Evolutionary conservation across 2,797 vertebrate genomes (phyloP), one percentile per base, ranked within the genome.

Genomic region (Parauchenoglanis punctatus): DNA sequence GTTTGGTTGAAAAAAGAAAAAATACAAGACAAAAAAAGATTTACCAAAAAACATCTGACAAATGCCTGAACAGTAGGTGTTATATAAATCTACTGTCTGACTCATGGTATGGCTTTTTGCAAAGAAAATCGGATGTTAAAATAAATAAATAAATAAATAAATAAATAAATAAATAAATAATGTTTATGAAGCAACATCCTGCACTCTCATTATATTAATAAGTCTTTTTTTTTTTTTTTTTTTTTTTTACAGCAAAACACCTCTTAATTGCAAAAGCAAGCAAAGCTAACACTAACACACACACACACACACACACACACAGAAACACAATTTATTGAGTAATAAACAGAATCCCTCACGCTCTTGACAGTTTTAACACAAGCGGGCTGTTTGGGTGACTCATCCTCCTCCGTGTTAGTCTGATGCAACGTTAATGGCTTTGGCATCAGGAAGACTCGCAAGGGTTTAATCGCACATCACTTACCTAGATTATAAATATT

Each of bases 301-400:
- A 72, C 40, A 23, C 70, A 44, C 68, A 72, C 12, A 49, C 40
- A 73, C 20, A 23, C 70, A 44, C 40, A 25, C 70, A 73, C 20
- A 75, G 40, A 75, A 40, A 54, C 73, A 52, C 4, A 15, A 18
- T 44, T 81, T 81, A 81, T 81, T 25, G 31, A 81, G 78, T 61
- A 61, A 61, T 81, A 81, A 81, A 61, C 78, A 81, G 20, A 81
- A 81, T 81, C 56, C 35, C 77, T 81, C 56, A 81, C 0, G 20
- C 77, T 61, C 77, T 40, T 82, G 81, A 86, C 78, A 82, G 85
- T 82, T 86, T 59, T 72, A 86, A 82, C 78, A 73, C 77, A 81
- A 70, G 52, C 67, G 70, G 78, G 54, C 78, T 86, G 85, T 73
- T 81, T 73, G 40, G 54, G 54, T 86, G 85, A 86, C 85, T 86